Evolutionary conservation across 2,888 invertebrate genomes (phyloP).

Genomic region (Plagodis dolabraria): DNA sequence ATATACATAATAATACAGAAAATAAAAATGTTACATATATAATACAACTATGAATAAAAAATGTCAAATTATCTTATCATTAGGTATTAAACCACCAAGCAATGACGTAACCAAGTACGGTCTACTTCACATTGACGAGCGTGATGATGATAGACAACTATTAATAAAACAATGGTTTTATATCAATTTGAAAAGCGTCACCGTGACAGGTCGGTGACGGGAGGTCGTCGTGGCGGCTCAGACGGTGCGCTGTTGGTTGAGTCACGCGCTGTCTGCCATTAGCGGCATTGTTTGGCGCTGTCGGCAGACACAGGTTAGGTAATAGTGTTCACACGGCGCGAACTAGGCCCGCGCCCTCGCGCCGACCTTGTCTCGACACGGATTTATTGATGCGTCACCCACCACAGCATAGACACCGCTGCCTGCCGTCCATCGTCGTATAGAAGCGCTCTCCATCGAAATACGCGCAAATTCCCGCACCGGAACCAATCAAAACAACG

Average conservation of each 20-base stretch:
- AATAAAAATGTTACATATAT: too few species aligned
- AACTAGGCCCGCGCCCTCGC: conserved; percentile 76
- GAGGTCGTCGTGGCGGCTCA: conserved; percentile 17
- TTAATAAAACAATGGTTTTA: background rate
- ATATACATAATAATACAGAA: too few species aligned
- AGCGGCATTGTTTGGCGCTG: conserved; percentile 59
- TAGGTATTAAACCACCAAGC: too few species aligned
- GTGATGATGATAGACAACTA: background rate
- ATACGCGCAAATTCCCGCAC: conserved; percentile 48
- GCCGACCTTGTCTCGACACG: conserved; percentile 81
- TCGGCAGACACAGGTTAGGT: conserved; percentile 43
- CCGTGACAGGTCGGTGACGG: background rate
- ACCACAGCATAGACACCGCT: conserved; percentile 15
- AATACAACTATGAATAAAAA: too few species aligned
- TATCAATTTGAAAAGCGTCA: conserved; percentile 12
- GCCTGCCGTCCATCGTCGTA: background rate
- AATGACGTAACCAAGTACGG: background rate
- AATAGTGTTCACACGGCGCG: conserved; percentile 36
- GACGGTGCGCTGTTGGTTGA: conserved; percentile 48
- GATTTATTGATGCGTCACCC: conserved; percentile 80
- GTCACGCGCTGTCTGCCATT: conserved; percentile 68
- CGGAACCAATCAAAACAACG: conserved; percentile 48
- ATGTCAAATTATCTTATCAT: too few species aligned
- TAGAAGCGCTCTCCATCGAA: conserved; percentile 40
- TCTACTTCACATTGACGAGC: background rate